A percentile compares a stretch with the other conserved stretches of the same genome.
phyloP scores from a whole-genome alignment of 2,113 vertebrate species.

The Rhipidura dahli region DNA sequence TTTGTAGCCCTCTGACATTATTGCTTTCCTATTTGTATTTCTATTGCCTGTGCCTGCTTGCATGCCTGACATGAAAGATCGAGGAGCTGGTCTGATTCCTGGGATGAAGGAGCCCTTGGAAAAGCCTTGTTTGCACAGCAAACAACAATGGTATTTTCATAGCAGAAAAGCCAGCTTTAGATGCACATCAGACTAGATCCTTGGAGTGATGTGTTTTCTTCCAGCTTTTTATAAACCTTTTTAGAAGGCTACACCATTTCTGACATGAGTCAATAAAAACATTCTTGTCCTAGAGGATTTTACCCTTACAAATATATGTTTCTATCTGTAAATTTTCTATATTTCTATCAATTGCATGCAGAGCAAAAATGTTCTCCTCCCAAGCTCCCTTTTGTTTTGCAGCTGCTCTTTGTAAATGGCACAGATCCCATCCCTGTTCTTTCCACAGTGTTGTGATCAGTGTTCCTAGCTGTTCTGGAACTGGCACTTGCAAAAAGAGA shows the following conservation, averaged over 20 bases:
- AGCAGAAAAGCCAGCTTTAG: neutral
- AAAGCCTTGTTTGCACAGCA: neutral
- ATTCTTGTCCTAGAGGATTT: neutral
- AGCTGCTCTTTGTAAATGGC: neutral
- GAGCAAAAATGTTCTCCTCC: neutral
- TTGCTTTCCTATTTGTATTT: neutral
- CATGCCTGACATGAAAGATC: neutral
- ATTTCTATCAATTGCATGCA: neutral
- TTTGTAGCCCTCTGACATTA: neutral
- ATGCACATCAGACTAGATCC: neutral
- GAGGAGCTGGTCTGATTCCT: neutral
- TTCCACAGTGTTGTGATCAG: neutral
- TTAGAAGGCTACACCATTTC: neutral
- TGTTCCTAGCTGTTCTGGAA: neutral
- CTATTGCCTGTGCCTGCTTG: neutral
- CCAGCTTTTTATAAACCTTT: neutral
- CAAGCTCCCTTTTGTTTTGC: neutral
- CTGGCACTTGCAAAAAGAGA: neutral
- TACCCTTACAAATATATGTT: neutral
- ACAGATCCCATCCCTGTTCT: neutral
- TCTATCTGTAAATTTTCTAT: neutral
- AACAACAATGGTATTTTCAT: neutral
- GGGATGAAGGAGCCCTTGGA: neutral
- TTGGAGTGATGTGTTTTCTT: neutral
- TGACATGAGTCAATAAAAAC: neutral